Evolutionary conservation across 1,140 invertebrate species (phyloP).

Genomic region (Drosophila nikananu): DNA sequence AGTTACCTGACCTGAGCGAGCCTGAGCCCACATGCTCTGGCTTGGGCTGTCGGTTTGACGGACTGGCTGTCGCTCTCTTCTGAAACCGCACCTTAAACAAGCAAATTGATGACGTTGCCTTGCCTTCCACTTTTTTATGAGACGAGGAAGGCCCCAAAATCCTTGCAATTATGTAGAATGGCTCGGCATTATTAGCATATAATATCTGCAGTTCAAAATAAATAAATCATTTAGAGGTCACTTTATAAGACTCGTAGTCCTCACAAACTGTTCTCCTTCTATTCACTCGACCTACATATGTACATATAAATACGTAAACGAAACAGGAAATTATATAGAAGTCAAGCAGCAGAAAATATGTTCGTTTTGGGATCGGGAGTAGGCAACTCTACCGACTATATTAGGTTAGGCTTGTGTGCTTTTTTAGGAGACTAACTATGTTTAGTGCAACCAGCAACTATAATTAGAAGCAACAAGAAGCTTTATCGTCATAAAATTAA

Average conservation of each 20-base stretch:
- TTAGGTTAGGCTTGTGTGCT: not conserved
- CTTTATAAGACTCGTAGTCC: not conserved
- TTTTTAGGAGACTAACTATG: not conserved
- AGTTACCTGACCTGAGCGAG: constrained; percentile 50
- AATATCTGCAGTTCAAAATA: not conserved
- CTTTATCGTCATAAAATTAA: not conserved
- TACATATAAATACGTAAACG: not conserved
- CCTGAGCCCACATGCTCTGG: constrained; percentile 4
- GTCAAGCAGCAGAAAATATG: not conserved
- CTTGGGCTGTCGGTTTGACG: not conserved
- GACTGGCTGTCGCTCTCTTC: not conserved
- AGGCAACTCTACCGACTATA: no score
- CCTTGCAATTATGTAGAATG: constrained; percentile 4
- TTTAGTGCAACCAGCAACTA: not conserved
- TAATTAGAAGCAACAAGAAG: no score
- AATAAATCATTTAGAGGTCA: not conserved
- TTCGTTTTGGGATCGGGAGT: no score
- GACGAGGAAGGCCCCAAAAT: not conserved
- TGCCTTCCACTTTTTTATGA: not conserved
- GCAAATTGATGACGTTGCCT: constrained; percentile 22
- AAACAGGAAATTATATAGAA: not conserved
- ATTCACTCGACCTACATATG: constrained; percentile 17
- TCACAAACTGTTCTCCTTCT: not conserved
- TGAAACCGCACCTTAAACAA: constrained; percentile 36
- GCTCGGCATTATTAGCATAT: constrained; percentile 1